Evolutionary conservation across 2,888 invertebrate species (phyloP).

Genomic region (Cyaniris semiargus): DNA sequence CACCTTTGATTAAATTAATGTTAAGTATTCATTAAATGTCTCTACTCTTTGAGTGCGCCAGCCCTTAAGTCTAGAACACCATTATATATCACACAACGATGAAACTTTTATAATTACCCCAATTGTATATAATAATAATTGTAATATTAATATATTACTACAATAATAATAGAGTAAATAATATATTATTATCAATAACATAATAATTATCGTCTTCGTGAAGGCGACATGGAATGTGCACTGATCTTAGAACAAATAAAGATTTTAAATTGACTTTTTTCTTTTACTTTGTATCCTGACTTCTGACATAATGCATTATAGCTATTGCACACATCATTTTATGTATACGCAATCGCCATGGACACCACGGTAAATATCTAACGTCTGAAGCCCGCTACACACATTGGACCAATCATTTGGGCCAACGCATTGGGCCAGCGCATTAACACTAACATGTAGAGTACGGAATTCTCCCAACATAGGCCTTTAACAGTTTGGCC

Average conservation of each 20-base stretch:
- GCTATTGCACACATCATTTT: no score
- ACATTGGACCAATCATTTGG: no score
- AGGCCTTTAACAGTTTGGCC: no score
- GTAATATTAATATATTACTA: background rate
- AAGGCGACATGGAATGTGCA: slow-evolving; percentile 33
- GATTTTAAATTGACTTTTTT: slow-evolving; percentile 36
- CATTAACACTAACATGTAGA: no score
- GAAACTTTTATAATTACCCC: background rate
- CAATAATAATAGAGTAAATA: background rate
- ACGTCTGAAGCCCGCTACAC: no score
- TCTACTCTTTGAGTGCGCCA: background rate
- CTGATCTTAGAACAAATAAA: slow-evolving; percentile 40
- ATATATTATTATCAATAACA: slow-evolving; percentile 25
- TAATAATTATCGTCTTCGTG: slow-evolving; percentile 19
- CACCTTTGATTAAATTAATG: background rate
- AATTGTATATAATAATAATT: background rate
- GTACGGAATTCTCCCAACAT: no score
- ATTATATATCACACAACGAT: background rate
- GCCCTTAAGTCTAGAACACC: background rate
- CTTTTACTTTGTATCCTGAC: slow-evolving; percentile 16
- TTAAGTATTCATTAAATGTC: background rate
- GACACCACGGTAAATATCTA: no score
- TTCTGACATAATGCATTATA: no score
- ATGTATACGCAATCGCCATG: no score
- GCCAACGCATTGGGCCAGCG: no score